A percentile compares a stretch with the other conserved stretches of the same genome.
These are phyloP conservation scores for Zelostemma sp. DNA, from an alignment of 1,140 invertebrate species.

Conservation along the genomic window DNA sequence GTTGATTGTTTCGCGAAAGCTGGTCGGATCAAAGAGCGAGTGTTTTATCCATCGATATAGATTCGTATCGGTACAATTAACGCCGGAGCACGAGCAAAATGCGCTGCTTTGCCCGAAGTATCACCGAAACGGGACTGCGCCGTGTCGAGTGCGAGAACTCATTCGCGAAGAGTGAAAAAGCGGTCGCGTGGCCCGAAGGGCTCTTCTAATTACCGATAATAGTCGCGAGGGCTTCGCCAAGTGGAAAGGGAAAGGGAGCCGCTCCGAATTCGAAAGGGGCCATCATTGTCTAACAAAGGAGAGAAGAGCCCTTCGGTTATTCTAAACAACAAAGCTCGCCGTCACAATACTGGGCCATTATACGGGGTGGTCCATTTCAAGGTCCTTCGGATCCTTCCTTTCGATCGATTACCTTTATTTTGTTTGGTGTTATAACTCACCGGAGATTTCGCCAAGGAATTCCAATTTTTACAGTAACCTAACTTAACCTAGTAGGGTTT, in stretches of 20 bases:
- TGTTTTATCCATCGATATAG: constrained; percentile 39
- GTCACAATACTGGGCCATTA: constrained; percentile 50
- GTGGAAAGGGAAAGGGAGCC: constrained; percentile 27
- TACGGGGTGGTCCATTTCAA: constrained; percentile 45
- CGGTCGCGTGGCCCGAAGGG: constrained; percentile 67
- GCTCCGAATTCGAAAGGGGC: constrained; percentile 35
- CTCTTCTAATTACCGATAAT: constrained; percentile 69
- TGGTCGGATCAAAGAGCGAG: constrained; percentile 35
- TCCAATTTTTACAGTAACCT: too few relatives aligned
- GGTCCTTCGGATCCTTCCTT: constrained; percentile 44
- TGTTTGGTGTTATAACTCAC: too few relatives aligned
- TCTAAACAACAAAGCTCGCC: constrained; percentile 68
- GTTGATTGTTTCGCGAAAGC: constrained; percentile 44
- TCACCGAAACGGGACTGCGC: constrained; percentile 9
- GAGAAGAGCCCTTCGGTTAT: constrained; percentile 64
- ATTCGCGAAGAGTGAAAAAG: constrained; percentile 50
- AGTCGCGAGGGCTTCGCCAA: constrained; percentile 47
- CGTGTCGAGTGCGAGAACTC: constrained; percentile 31
- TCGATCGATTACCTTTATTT: too few relatives aligned
- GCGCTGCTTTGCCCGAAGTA: constrained; percentile 17
- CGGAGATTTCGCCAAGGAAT: too few relatives aligned
- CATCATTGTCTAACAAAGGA: constrained; percentile 31
- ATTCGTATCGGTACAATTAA: constrained; percentile 40
- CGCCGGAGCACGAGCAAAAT: constrained; percentile 21
- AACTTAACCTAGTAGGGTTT: too few relatives aligned